Conservation (phyloP, 2,113 vertebrate species). For the Harpagus bidentatus region DNA sequence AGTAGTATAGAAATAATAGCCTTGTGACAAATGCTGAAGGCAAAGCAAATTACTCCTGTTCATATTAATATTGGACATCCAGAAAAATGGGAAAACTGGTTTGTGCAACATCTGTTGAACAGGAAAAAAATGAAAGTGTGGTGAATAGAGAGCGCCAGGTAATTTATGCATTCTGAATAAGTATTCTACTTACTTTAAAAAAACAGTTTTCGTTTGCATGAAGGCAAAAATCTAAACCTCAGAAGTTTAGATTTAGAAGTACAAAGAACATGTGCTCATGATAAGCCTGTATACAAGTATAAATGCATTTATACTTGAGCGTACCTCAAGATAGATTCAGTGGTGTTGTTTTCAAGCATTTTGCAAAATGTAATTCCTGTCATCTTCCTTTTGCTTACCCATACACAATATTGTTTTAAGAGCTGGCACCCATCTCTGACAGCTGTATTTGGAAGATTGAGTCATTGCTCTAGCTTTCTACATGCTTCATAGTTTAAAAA, state of each 20-base stretch:
- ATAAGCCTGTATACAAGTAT: background rate
- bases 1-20: background rate
- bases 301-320: background rate
- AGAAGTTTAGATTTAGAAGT: background rate
- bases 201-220: background rate
- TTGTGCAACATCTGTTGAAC: background rate
- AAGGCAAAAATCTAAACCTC: background rate
- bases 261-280: background rate
- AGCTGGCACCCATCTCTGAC: conserved; percentile 40
- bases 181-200: background rate
- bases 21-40: background rate
- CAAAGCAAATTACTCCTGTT: background rate
- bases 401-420: background rate
- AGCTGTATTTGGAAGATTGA: conserved; percentile 54
- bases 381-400: conserved; percentile 12
- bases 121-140: background rate
- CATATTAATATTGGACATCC: background rate
- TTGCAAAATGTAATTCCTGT: background rate
- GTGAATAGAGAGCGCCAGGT: background rate
- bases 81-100: background rate
- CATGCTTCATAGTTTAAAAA: conserved; percentile 4
- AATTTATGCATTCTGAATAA: background rate
- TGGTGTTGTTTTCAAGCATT: conserved; percentile 2
- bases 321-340: background rate
- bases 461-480: conserved; percentile 11